These are phyloP conservation scores for Meloidogyne hapla DNA, from an alignment of 1,140 invertebrate genomes.

Conservation along the genomic window DNA sequence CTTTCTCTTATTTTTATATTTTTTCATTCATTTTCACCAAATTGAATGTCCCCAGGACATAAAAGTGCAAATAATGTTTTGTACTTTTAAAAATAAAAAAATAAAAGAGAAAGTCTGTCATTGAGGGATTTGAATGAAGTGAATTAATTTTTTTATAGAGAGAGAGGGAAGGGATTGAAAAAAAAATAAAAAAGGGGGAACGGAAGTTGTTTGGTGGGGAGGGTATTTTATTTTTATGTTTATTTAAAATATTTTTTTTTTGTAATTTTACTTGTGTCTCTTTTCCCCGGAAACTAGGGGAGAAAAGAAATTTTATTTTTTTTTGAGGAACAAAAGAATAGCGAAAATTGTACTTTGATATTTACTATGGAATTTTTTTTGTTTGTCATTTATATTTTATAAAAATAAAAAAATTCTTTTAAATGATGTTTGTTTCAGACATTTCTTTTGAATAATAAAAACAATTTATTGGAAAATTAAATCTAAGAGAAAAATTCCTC, in stretches of 20 bases:
- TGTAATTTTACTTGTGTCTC: too few species aligned
- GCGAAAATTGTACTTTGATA: too few species aligned
- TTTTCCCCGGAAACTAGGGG: too few species aligned
- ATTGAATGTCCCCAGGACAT: background rate
- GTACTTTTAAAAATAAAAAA: background rate
- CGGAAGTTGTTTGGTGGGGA: background rate
- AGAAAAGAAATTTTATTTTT: background rate
- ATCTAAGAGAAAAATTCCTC: too few species aligned
- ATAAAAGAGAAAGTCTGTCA: background rate
- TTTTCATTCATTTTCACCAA: too few species aligned
- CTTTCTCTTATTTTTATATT: background rate
- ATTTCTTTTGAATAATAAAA: too few species aligned
- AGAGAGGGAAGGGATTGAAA: background rate
- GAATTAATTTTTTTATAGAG: background rate
- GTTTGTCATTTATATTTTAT: too few species aligned
- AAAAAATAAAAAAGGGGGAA: background rate
- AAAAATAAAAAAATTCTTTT: too few species aligned
- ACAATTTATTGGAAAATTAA: too few species aligned
- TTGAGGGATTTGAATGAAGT: conserved; percentile 1
- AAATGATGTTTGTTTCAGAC: too few species aligned
- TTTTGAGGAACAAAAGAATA: background rate
- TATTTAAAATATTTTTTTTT: background rate
- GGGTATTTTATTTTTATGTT: background rate
- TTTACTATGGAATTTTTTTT: too few species aligned
- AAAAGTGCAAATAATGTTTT: background rate